Percentiles rank a stretch among this genome's conserved stretches.
These are phyloP conservation scores for Amiota mariae DNA, from an alignment of 2,888 invertebrate genomes.

Conservation along the genomic window DNA sequence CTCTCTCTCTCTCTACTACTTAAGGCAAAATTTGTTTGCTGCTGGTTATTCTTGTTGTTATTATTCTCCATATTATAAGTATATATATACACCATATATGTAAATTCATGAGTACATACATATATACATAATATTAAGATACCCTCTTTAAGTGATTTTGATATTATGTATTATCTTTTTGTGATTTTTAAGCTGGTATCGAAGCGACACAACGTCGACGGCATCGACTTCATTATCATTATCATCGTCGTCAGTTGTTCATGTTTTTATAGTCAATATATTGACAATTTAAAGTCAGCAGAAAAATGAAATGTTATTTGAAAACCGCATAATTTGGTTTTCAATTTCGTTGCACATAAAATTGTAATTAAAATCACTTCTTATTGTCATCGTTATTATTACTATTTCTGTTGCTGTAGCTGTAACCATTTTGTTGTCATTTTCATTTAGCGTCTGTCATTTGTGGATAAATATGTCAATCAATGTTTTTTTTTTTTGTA, in stretches of 20 bases:
- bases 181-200: too few species aligned
- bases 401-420: background rate
- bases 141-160: too few species aligned
- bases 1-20: background rate
- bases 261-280: too few species aligned
- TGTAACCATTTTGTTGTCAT: background rate
- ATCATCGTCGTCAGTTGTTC: too few species aligned
- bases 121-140: too few species aligned
- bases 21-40: background rate
- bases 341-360: constrained; percentile 10
- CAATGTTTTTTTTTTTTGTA: background rate
- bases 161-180: too few species aligned
- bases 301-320: background rate
- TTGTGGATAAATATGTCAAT: constrained; percentile 10
- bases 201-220: too few species aligned
- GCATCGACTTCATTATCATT: too few species aligned
- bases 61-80: too few species aligned
- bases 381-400: background rate
- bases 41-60: too few species aligned
- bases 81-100: too few species aligned
- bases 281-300: background rate
- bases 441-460: background rate
- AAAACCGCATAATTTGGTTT: constrained; percentile 29
- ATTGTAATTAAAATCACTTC: constrained; percentile 16
- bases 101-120: too few species aligned